phyloP scores from a whole-genome alignment of 2,113 vertebrate genomes.

The Hystrix cristata region DNA sequence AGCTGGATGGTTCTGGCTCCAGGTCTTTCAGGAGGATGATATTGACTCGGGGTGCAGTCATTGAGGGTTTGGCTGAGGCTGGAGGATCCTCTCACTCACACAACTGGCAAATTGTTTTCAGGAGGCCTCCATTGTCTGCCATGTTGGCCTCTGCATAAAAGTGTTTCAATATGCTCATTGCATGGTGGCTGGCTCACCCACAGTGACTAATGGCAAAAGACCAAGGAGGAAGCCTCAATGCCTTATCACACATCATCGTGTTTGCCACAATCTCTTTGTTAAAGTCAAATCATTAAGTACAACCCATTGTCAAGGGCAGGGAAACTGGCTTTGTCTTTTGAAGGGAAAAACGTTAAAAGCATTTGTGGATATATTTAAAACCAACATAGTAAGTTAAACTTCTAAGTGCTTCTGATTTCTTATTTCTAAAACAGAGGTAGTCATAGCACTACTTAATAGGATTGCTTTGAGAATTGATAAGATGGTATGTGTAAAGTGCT shows the following conservation, averaged over 20 bases:
- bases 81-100: neutral
- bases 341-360: neutral
- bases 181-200: neutral
- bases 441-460: neutral
- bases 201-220: neutral
- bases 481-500: neutral
- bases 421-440: neutral
- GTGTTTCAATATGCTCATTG: neutral
- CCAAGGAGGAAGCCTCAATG: neutral
- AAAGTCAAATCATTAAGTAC: conserved; percentile 8
- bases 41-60: neutral
- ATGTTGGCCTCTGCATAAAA: neutral
- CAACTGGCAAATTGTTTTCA: neutral
- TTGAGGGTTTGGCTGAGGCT: neutral
- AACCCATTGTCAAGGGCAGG: neutral
- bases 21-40: neutral
- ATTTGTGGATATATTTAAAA: neutral
- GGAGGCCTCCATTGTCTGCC: neutral
- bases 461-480: neutral
- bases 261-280: neutral
- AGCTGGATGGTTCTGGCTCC: neutral
- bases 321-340: neutral
- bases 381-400: neutral
- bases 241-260: neutral
- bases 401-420: neutral